Percentiles rank a stretch among this genome's conserved stretches.
Evolutionary conservation across 1,140 invertebrate genomes (phyloP).

Genomic region (Leptinotarsa lineolata): DNA sequence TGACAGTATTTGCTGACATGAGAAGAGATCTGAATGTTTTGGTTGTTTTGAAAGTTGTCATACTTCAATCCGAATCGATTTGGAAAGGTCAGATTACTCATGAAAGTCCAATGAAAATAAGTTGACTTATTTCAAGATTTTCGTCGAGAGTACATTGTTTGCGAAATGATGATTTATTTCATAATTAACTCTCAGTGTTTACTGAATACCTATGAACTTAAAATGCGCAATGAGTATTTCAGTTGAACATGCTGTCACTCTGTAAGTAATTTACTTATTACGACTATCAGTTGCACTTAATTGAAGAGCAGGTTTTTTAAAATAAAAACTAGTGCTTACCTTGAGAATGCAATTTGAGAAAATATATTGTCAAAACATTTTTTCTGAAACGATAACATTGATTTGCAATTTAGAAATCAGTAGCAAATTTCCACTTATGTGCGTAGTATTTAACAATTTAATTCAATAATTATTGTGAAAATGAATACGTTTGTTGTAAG

Average conservation of each 20-base stretch:
- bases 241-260: background rate
- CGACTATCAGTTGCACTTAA: background rate
- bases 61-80: too few relatives aligned
- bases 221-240: too few relatives aligned
- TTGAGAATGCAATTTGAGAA: background rate
- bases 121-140: too few relatives aligned
- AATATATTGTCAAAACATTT: background rate
- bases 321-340: background rate
- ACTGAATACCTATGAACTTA: too few relatives aligned
- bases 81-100: too few relatives aligned
- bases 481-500: background rate
- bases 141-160: too few relatives aligned
- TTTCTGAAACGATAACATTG: background rate
- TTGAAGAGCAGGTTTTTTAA: background rate
- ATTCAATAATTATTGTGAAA: background rate
- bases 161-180: too few relatives aligned
- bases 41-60: too few relatives aligned
- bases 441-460: background rate
- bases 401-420: slow-evolving; percentile 6
- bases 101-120: too few relatives aligned
- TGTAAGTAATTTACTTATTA: background rate
- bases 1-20: too few relatives aligned
- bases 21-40: too few relatives aligned
- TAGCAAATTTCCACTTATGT: slow-evolving; percentile 1
- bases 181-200: too few relatives aligned